Percentiles rank a stretch among this genome's conserved stretches.
Evolutionary conservation across 2,888 invertebrate species (phyloP).

Genomic region (Pteria penguin): DNA sequence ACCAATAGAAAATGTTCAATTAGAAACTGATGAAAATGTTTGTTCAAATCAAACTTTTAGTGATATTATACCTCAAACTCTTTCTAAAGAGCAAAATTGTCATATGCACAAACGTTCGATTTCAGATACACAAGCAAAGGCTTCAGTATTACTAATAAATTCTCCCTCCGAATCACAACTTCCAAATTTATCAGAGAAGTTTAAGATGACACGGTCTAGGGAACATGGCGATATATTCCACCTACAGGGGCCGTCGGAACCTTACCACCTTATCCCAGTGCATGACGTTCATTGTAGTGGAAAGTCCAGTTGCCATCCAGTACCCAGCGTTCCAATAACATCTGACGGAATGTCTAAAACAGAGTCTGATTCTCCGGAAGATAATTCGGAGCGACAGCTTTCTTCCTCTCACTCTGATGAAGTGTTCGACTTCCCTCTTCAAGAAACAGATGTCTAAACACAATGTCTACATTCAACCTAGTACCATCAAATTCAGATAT

Average conservation of each 20-base stretch:
- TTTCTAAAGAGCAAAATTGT: slow-evolving; percentile 3
- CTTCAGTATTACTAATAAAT: slow-evolving; percentile 51
- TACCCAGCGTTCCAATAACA: neutral
- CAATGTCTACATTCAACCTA: too few species aligned
- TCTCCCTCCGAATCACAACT: slow-evolving; percentile 64
- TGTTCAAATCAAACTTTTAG: slow-evolving; percentile 9
- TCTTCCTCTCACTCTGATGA: slow-evolving; percentile 61
- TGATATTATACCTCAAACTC: neutral
- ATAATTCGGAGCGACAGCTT: slow-evolving; percentile 52
- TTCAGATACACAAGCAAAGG: neutral
- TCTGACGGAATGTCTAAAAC: slow-evolving; percentile 7
- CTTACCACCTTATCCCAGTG: slow-evolving; percentile 51
- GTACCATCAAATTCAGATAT: neutral
- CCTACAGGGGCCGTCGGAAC: slow-evolving; percentile 59
- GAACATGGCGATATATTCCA: slow-evolving; percentile 70
- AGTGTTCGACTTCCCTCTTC: slow-evolving; percentile 55
- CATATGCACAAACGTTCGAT: neutral
- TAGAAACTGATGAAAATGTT: neutral
- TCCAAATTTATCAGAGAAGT: slow-evolving; percentile 50
- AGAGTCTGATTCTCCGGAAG: slow-evolving; percentile 48
- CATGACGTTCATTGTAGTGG: slow-evolving; percentile 18
- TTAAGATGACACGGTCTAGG: slow-evolving; percentile 64
- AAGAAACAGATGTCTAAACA: slow-evolving; percentile 62
- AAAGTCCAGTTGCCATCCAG: neutral
- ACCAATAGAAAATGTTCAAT: slow-evolving; percentile 14